Base-by-base conservation (phyloP, 1,140 invertebrate genomes). In the Nasonia longicornis region DNA sequence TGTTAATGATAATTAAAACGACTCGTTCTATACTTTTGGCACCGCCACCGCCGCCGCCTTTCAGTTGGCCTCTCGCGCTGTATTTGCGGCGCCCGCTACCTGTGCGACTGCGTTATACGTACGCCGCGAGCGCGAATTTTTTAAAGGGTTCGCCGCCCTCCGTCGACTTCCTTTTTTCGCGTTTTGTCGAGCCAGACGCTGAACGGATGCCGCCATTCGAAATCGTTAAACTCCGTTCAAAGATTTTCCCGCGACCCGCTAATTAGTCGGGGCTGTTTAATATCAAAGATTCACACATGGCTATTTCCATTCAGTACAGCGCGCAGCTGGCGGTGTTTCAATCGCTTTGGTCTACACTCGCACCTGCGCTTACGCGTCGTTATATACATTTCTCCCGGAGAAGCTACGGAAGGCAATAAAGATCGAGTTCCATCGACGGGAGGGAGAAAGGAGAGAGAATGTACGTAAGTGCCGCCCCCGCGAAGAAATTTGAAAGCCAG, bases 1-100 rank as follows among this genome's bases (percentile, higher is more conserved):
- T 88, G 89, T 90, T 90, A 90, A 91, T 90, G 89, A 90, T 90
- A 90, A 91, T 90, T 89, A 90, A 91, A 91, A 89, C 87, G 87
- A 86, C 87, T 86, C 86, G 86, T 85, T 85, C 85, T 87, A 85
- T 86, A 86, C 84, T 88, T 87, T 89, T 87, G 86, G 84, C 86
- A 22, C 8, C n/a, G 69, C n/a, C 7, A 63, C 29, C 76, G 29
- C 77, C 70, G 75, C 31, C 76, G 29, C 77, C 70, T 73, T 80
- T 66, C 69, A 52, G 20, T 77, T 67, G 16, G n/a, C 26, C 31
- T 66, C 29, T 26, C 31, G 20, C 11, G 16, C 31, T 48, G 16
- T 48, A n/a, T 29, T 22, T 42, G 69, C 35, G 12, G n/a, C n/a
- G n/a, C 66, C 48, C 22, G 29, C n/a, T 35, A 7, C 35, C 16